These are phyloP conservation scores for Tenthredo scrophulariae DNA, from an alignment of 2,888 invertebrate genomes.

Conservation along the genomic window DNA sequence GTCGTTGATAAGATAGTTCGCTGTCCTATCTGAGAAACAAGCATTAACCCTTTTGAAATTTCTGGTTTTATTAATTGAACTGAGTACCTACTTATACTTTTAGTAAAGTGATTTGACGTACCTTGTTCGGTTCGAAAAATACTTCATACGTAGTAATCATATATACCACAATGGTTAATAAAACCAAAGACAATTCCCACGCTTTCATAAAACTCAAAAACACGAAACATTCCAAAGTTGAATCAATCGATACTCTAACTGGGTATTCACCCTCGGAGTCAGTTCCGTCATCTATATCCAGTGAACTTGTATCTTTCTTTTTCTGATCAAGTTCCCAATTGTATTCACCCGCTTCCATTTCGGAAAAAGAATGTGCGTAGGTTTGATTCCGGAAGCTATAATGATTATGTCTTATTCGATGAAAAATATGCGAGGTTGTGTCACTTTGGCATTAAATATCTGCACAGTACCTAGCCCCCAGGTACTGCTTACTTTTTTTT, in stretches of 20 bases:
- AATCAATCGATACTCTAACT: constrained; percentile 36
- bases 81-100: background rate
- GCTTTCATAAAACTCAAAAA: constrained; percentile 41
- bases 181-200: constrained; percentile 22
- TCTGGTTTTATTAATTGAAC: too few species aligned
- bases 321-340: constrained; percentile 7
- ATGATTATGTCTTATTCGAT: background rate
- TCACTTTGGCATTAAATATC: background rate
- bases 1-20: background rate
- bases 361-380: background rate
- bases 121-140: constrained; percentile 27
- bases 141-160: constrained; percentile 42
- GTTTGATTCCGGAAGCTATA: background rate
- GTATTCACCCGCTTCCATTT: background rate
- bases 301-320: background rate
- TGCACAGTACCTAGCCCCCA: background rate
- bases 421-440: background rate
- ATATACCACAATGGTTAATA: constrained; percentile 28
- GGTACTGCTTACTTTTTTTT: background rate
- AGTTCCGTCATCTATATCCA: constrained; percentile 8
- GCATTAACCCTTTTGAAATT: background rate
- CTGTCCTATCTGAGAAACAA: background rate
- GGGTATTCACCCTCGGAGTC: constrained; percentile 41
- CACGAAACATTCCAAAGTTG: constrained; percentile 39
- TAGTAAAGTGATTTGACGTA: background rate